Base-by-base conservation (phyloP, 37 sponge, comb jelly and placozoan species). In the Beroe ovata region DNA sequence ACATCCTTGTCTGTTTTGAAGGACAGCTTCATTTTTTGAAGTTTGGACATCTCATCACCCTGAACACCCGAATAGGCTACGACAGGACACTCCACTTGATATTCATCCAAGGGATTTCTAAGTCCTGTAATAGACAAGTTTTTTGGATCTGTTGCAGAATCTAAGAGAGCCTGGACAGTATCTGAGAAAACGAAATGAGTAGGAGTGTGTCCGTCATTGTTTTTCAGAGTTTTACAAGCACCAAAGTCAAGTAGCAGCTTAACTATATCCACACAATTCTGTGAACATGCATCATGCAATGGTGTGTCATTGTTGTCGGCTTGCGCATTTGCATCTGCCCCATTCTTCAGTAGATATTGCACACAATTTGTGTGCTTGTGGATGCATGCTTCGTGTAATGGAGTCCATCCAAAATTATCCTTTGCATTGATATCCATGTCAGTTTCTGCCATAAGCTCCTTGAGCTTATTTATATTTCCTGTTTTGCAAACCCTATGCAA, bases 351-450 rank as follows among this genome's bases (percentile, higher is more conserved):
- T 6, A 77, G 84, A 0, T 42, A 22, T 40, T 35, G 39, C 38
- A 36, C 84, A 23, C 42, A 42, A 6, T 40, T 54, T 6, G n/a
- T 23, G 20, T 42, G 42, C 84, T 23, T 42, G 22, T 77, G 26
- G 54, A 42, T 39, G 26, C 54, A 77, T 30, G 84, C 84, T n/a
- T 77, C 84, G 25, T 77, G 84, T 4, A 77, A 54, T 21, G 84
- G 84, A 2, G 84, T 77, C 84, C 54, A 42, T 0, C 84, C 84
- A 42, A 35, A 30, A 25, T 77, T 39, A 20, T 77, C 84, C 47
- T 77, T 38, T 8, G 8, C 25, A 36, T 42, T 42, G 26, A 77
- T 54, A 33, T 66, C 69, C 29, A 30, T 30, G 16, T 26, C 35
- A 1, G 29, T 30, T 77, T 42, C 54, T 6, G 8, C 22, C 0